Conservation (phyloP, 2,888 invertebrate genomes). For the Priocnemis perturbator region DNA sequence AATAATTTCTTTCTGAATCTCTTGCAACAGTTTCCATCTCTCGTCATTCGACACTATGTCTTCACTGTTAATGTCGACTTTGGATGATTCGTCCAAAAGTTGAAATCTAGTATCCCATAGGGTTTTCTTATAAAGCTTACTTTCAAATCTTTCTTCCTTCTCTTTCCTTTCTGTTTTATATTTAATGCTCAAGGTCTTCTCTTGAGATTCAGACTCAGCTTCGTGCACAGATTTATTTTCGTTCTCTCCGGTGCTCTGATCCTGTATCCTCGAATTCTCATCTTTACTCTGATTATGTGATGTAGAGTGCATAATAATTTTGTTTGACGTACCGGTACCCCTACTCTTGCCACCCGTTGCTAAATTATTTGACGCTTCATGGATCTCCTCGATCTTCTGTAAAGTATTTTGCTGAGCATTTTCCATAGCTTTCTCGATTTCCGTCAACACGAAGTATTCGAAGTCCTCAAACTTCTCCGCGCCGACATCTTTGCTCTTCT, state of each 20-base stretch:
- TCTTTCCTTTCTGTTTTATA: not conserved
- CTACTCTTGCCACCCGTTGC: constrained; percentile 21
- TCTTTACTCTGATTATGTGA: constrained; percentile 40
- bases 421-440: constrained; percentile 49
- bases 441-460: constrained; percentile 51
- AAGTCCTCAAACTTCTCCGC: constrained; percentile 46
- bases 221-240: constrained; percentile 25
- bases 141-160: not conserved
- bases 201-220: not conserved
- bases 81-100: not conserved
- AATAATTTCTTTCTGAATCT: constrained; percentile 27
- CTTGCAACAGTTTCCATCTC: constrained; percentile 18
- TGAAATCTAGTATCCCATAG: constrained; percentile 8
- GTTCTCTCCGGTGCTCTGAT: not conserved
- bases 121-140: not conserved
- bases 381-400: constrained; percentile 30
- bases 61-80: constrained; percentile 4
- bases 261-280: constrained; percentile 16
- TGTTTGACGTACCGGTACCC: constrained; percentile 33
- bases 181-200: not conserved
- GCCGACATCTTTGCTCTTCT: constrained; percentile 29
- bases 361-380: constrained; percentile 18
- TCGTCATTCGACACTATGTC: constrained; percentile 12
- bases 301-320: constrained; percentile 34
- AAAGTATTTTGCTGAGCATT: constrained; percentile 34